Conservation (phyloP, 30 jellyfish, hydroid and myxozoan genomes). For the Chrysaora quinquecirrha region DNA sequence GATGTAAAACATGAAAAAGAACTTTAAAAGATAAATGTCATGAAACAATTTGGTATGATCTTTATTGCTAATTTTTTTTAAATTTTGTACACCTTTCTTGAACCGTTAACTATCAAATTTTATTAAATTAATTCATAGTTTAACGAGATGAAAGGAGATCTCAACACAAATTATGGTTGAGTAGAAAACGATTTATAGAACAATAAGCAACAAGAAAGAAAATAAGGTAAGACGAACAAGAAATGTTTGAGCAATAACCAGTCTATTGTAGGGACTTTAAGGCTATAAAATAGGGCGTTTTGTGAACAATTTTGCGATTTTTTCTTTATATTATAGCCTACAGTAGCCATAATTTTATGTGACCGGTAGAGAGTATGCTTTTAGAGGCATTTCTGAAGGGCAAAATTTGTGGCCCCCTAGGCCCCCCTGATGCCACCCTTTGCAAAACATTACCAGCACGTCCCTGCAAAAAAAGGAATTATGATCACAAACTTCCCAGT, state of each 20-base stretch:
- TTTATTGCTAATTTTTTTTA: not conserved
- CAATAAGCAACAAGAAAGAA: not conserved
- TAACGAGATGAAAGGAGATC: no score
- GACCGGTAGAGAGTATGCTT: no score
- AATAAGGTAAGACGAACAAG: not conserved
- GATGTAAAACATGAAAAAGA: conserved; percentile 9
- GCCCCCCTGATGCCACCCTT: conserved; percentile 38
- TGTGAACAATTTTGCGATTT: no score
- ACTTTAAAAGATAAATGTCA: conserved; percentile 18
- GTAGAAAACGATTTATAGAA: not conserved
- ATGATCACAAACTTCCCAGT: conserved; percentile 27
- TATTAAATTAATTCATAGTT: no score
- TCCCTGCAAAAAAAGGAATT: conserved; percentile 3
- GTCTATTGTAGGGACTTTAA: not conserved
- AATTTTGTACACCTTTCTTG: conserved; percentile 21
- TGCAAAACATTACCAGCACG: conserved; percentile 11
- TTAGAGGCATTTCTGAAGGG: conserved; percentile 16
- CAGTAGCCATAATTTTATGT: no score
- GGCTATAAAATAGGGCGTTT: no score
- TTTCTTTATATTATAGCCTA: no score
- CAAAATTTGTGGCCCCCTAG: not conserved
- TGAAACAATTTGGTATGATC: conserved; percentile 30
- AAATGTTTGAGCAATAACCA: not conserved
- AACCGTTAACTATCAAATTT: no score
- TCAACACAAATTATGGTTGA: no score